phyloP scores from a whole-genome alignment of 2,888 invertebrate genomes.

The Molanna angustata region DNA sequence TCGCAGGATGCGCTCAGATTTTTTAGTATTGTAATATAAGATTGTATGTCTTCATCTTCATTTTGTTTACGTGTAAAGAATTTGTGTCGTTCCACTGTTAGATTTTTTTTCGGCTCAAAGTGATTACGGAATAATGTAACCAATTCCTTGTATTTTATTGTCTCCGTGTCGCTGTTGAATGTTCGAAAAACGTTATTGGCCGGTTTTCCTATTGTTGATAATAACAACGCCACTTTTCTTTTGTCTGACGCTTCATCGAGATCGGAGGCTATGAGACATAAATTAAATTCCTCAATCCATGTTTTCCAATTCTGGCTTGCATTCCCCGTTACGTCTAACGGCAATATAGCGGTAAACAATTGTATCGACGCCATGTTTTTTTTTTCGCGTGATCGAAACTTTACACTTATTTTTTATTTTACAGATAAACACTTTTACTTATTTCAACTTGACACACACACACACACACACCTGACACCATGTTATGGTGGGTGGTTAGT shows the following conservation, averaged over 20 bases:
- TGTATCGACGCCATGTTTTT: not conserved
- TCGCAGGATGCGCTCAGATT: not conserved
- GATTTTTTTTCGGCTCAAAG: not conserved
- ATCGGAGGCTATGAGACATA: not conserved
- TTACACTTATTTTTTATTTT: too few relatives aligned
- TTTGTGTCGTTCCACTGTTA: not conserved
- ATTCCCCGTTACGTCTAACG: not conserved
- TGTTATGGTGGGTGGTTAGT: too few relatives aligned
- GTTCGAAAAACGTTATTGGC: not conserved
- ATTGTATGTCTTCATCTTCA: not conserved
- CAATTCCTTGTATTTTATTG: not conserved
- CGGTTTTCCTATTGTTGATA: not conserved
- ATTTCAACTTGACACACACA: too few relatives aligned
- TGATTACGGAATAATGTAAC: not conserved
- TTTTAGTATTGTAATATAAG: not conserved
- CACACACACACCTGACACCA: too few relatives aligned
- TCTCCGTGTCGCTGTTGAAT: not conserved
- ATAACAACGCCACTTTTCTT: not conserved
- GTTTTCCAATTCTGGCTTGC: constrained; percentile 1
- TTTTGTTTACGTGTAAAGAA: not conserved
- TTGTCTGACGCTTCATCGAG: not conserved
- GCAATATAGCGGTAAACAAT: not conserved
- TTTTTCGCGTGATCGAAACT: too few relatives aligned
- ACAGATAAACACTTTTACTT: too few relatives aligned
- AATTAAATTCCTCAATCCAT: not conserved